Base-by-base conservation (phyloP, 2,888 invertebrate species). In the Agriopis aurantiaria region DNA sequence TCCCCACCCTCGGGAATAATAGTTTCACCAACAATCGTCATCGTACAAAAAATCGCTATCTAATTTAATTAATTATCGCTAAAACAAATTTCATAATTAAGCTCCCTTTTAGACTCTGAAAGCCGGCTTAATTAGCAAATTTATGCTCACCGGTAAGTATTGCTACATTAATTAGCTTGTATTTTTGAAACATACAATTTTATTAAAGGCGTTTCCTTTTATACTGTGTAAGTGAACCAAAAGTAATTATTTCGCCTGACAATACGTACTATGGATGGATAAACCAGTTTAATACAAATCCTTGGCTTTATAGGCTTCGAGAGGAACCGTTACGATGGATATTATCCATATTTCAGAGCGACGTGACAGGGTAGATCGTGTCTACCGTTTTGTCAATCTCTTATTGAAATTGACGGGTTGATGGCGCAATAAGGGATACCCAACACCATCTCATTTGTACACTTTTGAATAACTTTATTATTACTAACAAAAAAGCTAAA, bases 271-370 rank as follows among this genome's bases (percentile, higher is more conserved):
- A 65, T 65, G 62, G 60, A 73, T 70, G 76, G 68, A 81, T 81
- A 80, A 81, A 82, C 82, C 80, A 78, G 71, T 81, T 78, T 75
- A 74, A 77, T 77, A 78, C 74, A 72, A 73, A 72, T 73, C 74
- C 67, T 72, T 71, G 75, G 78, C 60, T 78, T 83, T 80, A 80
- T 80, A 76, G 72, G 65, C 65, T 69, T 76, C 74, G 76, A 70
- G 75, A 77, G 72, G 72, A 72, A 69, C 72, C 56, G 53, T 41
- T 73, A 75, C 82, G 84, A 84, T 80, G 75, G 75, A 84, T 84
- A 74, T 77, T 75, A 73, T 76, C 75, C 72, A 80, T 84, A 81
- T 82, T 82, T 84, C 78, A 78, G 40, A 62, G 59, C 46, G 59
- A 57, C 59, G 73, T 58, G 72, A 76, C 70, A 73, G 71, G 66